Evolutionary conservation across 2,113 vertebrate genomes (phyloP).

Genomic region (Chroicocephalus ridibundus): DNA sequence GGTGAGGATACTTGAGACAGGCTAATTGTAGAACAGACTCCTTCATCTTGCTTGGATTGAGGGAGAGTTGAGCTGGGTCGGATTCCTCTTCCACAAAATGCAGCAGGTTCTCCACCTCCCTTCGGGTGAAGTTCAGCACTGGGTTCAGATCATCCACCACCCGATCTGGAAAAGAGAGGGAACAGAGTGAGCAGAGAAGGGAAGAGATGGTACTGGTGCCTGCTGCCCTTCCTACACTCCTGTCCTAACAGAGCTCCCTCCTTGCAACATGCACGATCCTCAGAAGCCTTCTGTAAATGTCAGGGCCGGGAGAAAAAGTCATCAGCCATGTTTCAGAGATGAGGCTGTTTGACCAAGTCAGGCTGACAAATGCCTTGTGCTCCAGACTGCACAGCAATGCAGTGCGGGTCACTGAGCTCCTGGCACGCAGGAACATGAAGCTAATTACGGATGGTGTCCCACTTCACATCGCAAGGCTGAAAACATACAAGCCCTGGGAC

Average conservation of each 20-base stretch:
- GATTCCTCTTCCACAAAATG: slow-evolving; percentile 98
- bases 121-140: slow-evolving; percentile 93
- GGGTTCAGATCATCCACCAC: slow-evolving; percentile 98
- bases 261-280: background rate
- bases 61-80: slow-evolving; percentile 67
- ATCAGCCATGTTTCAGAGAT: background rate
- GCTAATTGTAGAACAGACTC: slow-evolving; percentile 87
- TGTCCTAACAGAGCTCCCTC: background rate
- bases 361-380: background rate
- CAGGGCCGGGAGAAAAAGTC: background rate
- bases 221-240: background rate
- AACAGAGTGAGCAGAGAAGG: background rate
- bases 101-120: slow-evolving; percentile 97
- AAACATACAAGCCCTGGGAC: background rate
- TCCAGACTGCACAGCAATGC: background rate
- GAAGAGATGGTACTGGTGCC: background rate
- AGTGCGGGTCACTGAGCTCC: background rate
- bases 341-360: background rate
- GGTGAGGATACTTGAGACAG: slow-evolving; percentile 87
- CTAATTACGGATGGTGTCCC: background rate
- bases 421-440: background rate
- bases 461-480: background rate
- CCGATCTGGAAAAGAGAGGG: slow-evolving; percentile 79
- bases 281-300: background rate
- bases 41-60: slow-evolving; percentile 70